A percentile compares a stretch with the other conserved stretches of the same genome.
Conservation (phyloP, 1,140 invertebrate species). For the Dysdera silvatica region DNA sequence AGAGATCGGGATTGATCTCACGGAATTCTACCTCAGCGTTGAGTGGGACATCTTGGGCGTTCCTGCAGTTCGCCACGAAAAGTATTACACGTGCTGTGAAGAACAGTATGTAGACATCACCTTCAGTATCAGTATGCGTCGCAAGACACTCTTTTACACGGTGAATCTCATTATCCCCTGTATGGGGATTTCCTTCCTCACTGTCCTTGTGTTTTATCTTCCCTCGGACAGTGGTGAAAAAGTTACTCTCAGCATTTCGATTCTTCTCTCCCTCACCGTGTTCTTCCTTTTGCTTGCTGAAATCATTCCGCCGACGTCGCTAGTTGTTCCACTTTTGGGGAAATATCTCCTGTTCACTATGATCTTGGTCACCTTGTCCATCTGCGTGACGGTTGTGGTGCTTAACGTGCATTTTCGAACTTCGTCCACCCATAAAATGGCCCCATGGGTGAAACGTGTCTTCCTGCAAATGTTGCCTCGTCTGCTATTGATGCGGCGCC, state of each 20-base stretch:
- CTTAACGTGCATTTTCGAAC: constrained; percentile 99
- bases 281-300: constrained; percentile 97
- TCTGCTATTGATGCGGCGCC: constrained; percentile 44
- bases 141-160: constrained; percentile 95
- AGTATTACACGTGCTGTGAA: constrained; percentile 69
- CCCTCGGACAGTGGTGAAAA: constrained; percentile 98
- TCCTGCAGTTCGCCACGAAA: constrained; percentile 71
- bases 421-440: constrained; percentile 91
- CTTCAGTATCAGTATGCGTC: constrained; percentile 91
- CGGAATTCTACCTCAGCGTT: constrained; percentile 90
- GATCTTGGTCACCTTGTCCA: constrained; percentile 91
- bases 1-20: constrained; percentile 62
- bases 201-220: constrained; percentile 94
- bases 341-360: constrained; percentile 99
- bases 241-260: constrained; percentile 57
- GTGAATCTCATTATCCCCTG: constrained; percentile 94
- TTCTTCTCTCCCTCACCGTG: constrained; percentile 96
- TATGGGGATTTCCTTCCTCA: constrained; percentile 92
- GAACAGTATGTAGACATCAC: constrained; percentile 69
- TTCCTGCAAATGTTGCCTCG: constrained; percentile 83
- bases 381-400: constrained; percentile 94
- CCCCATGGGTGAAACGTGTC: constrained; percentile 75
- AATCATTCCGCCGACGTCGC: constrained; percentile 96
- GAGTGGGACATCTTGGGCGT: constrained; percentile 96
- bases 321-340: constrained; percentile 89